Percentiles rank a stretch among this genome's conserved stretches.
phyloP scores from a whole-genome alignment of 2,888 invertebrate species.

The Tyria jacobaeae region DNA sequence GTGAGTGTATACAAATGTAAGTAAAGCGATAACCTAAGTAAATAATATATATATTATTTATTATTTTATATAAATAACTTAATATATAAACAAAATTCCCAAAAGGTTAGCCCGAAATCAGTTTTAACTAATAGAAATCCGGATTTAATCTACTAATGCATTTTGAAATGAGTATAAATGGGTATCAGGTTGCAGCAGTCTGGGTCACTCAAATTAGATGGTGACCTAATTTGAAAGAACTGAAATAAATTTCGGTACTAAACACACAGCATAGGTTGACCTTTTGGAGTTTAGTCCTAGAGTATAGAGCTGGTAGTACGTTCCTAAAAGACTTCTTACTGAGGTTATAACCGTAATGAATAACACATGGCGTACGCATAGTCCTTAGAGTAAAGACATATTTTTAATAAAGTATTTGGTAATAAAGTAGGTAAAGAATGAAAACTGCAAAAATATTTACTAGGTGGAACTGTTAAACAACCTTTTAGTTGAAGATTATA shows the following conservation, averaged over 20 bases:
- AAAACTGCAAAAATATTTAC: too few species aligned
- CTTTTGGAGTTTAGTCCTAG: conserved; percentile 47
- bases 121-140: conserved; percentile 23
- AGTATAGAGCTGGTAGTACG: neutral
- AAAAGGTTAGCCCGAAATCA: conserved; percentile 12
- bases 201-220: conserved; percentile 66
- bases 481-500: too few species aligned
- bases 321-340: conserved; percentile 29
- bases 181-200: conserved; percentile 28
- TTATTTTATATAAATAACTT: too few species aligned
- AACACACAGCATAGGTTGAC: conserved; percentile 46
- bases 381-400: too few species aligned
- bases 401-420: neutral
- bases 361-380: neutral
- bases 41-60: too few species aligned
- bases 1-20: too few species aligned
- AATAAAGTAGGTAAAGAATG: too few species aligned
- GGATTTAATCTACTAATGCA: conserved; percentile 33
- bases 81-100: neutral
- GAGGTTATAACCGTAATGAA: conserved; percentile 26
- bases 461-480: too few species aligned
- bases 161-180: conserved; percentile 33
- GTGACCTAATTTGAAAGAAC: conserved; percentile 61
- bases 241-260: conserved; percentile 64
- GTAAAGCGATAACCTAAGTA: too few species aligned